phyloP scores from a whole-genome alignment of 2,888 invertebrate genomes.

The Agrochola macilenta region DNA sequence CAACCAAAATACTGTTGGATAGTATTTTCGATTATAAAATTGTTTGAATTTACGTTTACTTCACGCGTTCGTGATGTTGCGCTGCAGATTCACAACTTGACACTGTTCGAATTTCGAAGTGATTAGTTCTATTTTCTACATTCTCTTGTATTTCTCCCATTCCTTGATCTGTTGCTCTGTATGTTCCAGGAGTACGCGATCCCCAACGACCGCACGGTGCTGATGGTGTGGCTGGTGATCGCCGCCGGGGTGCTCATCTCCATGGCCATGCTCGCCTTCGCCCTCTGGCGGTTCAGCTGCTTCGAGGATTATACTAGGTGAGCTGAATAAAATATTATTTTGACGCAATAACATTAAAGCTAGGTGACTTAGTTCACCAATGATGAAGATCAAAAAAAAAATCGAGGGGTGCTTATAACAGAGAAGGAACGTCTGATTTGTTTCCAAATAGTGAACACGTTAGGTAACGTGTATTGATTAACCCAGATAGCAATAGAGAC shows the following conservation, averaged over 20 bases:
- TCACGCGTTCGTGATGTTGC: neutral
- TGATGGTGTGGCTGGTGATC: constrained; percentile 83
- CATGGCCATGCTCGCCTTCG: constrained; percentile 81
- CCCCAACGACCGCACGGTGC: constrained; percentile 76
- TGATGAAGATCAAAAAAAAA: neutral
- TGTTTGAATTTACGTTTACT: neutral
- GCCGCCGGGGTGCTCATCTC: constrained; percentile 79
- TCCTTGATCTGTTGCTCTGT: neutral
- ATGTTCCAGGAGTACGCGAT: constrained; percentile 82
- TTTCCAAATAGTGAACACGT: neutral
- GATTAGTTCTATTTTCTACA: neutral
- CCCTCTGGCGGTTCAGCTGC: constrained; percentile 86
- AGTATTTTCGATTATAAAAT: neutral
- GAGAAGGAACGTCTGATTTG: neutral
- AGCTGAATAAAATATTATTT: neutral
- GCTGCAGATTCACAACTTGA: neutral
- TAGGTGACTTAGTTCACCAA: neutral
- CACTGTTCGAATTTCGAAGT: neutral
- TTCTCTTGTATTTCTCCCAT: neutral
- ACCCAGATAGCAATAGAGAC: too few relatives aligned
- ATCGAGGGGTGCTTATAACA: neutral
- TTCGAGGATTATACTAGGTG: constrained; percentile 85
- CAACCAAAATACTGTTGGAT: neutral
- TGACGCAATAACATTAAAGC: neutral
- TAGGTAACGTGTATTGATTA: too few relatives aligned